Base-by-base conservation (phyloP, 2,113 vertebrate genomes). In the Oenanthe melanoleuca region DNA sequence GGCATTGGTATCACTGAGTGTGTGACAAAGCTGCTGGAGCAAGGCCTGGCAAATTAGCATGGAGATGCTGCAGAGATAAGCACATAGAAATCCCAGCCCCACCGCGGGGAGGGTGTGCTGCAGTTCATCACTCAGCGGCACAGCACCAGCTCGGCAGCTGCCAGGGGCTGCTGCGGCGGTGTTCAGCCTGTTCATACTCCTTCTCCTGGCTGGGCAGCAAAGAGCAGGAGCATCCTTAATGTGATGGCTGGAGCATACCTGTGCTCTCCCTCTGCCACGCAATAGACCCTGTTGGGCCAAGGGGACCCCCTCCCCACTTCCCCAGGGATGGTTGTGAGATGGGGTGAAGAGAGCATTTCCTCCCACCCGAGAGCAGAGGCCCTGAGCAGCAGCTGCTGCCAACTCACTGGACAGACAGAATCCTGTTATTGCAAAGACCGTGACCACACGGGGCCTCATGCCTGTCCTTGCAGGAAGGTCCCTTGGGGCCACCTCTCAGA, bases 381-480 rank as follows among this genome's bases (percentile, higher is more conserved):
- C 47, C 69, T 5, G 42, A 90, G 73, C 77, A 78, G 88, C 55
- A 63, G 91, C 69, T 77, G 86, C 96, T 78, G 69, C 92, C 83
- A 92, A 28, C 53, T 79, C 11, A 2, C 67, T 90, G 91, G 89
- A 94, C 70, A 84, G 91, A 87, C 31, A 95, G 86, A 92, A 95
- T 93, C 95, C 95, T 95, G 94, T 97, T 97, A 94, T 93, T 95
- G 92, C 59, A 78, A 67, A 91, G 92, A 93, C 88, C 34, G 3
- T 93, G 94, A 95, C 94, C 88, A 94, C 88, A 59, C 0, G 0
- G 94, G 92, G 95, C 95, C 94, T 93, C 94, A 77, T 3, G 75
- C 91, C 86, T 93, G 94, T 93, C 96, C 94, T 96, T 97, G 96
- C 88, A 88, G 83, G 92, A 96, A 96, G 96, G 96, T 97, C 96